These are phyloP conservation scores for Spea multiplicata DNA, from an alignment of 2,113 vertebrate genomes.

Conservation along the genomic window DNA sequence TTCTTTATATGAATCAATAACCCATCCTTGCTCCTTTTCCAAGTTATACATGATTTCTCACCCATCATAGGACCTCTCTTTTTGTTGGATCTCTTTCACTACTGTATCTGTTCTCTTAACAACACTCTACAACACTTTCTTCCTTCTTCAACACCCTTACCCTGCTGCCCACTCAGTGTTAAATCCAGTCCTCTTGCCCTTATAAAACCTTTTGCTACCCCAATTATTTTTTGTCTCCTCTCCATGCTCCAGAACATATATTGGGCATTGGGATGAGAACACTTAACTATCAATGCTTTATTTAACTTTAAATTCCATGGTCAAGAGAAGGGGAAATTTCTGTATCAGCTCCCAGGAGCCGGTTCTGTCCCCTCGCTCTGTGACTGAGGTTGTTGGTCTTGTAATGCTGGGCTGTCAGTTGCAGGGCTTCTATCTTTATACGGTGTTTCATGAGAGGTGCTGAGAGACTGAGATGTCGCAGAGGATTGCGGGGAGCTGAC, in stretches of 20 bases:
- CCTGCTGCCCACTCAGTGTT: background rate
- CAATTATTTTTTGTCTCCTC: background rate
- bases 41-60: background rate
- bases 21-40: too few relatives aligned
- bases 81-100: too few relatives aligned
- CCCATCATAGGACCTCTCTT: background rate
- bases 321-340: background rate
- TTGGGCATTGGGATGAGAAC: background rate
- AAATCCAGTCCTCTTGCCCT: too few relatives aligned
- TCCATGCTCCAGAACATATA: background rate
- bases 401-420: background rate
- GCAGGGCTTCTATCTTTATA: constrained; percentile 19
- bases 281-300: background rate
- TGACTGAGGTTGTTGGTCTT: background rate
- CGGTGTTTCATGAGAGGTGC: constrained; percentile 24
- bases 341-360: constrained; percentile 31
- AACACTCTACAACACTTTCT: background rate
- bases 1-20: too few relatives aligned
- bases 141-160: background rate
- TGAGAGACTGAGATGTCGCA: constrained; percentile 10
- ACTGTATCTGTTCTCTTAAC: too few relatives aligned
- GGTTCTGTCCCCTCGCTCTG: constrained; percentile 2
- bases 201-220: too few relatives aligned
- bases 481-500: constrained; percentile 28
- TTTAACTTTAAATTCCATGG: background rate